Evolutionary conservation across 1,140 invertebrate genomes (phyloP).

Genomic region (Doryteuthis pealeii): DNA sequence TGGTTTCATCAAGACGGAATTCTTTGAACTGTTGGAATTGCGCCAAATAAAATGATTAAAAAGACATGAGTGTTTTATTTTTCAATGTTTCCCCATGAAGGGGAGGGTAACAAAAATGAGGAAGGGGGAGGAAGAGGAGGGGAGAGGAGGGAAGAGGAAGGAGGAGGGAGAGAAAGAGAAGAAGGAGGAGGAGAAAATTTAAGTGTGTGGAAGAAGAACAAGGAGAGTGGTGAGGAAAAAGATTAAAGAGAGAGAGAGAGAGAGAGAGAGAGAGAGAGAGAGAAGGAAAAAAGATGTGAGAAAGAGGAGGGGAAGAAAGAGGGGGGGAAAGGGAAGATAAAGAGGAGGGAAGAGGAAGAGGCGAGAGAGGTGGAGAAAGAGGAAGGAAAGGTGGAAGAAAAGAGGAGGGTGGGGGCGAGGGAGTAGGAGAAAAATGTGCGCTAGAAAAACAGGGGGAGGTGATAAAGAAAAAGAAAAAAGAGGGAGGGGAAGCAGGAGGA

Average conservation of each 20-base stretch:
- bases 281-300: neutral
- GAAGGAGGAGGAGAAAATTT: neutral
- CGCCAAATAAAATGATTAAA: no score
- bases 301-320: neutral
- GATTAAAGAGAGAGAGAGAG: neutral
- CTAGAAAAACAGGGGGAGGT: neutral
- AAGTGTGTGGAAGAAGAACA: neutral
- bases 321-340: neutral
- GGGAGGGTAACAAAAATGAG: no score
- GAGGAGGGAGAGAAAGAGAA: neutral
- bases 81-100: neutral
- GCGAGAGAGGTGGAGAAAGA: neutral
- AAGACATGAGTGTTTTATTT: no score
- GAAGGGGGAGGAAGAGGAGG: neutral
- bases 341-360: neutral
- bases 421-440: neutral
- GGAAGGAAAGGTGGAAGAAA: neutral
- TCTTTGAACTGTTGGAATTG: no score
- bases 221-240: neutral
- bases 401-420: neutral
- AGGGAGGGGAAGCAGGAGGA: neutral
- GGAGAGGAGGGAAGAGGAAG: neutral
- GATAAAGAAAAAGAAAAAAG: neutral
- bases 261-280: slow-evolving; percentile 2
- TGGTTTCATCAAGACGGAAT: no score